phyloP scores from a whole-genome alignment of 2,113 vertebrate genomes.

The Apistogramma diplotaenia region DNA sequence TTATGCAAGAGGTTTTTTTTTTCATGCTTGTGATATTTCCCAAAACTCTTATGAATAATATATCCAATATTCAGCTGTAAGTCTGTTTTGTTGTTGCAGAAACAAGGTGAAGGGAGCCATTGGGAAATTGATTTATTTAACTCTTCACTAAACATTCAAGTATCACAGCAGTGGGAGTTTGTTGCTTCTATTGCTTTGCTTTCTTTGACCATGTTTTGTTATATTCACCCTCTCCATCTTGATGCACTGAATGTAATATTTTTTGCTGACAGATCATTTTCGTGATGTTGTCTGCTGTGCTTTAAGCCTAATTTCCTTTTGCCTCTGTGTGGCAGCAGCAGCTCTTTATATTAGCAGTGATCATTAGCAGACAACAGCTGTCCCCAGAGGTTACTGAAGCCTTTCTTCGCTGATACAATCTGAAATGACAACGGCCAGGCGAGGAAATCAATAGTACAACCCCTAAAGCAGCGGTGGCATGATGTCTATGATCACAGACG shows the following conservation, averaged over 20 bases:
- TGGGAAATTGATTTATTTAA: neutral
- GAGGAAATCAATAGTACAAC: slow-evolving; percentile 50
- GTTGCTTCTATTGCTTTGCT: neutral
- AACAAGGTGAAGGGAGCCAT: neutral
- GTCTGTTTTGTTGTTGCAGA: neutral
- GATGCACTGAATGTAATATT: neutral
- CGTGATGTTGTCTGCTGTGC: neutral
- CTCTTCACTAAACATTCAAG: neutral
- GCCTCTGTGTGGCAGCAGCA: neutral
- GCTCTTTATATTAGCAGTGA: slow-evolving; percentile 24
- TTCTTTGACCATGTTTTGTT: fast-evolving
- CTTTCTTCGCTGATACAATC: slow-evolving; percentile 24
- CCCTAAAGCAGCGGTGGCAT: slow-evolving; percentile 17
- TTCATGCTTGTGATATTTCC: slow-evolving; percentile 1
- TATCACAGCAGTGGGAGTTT: neutral
- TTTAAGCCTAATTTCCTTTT: neutral
- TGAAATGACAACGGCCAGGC: slow-evolving; percentile 23
- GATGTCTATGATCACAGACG: slow-evolving; percentile 33
- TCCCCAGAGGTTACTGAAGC: slow-evolving; percentile 24
- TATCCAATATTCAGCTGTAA: neutral
- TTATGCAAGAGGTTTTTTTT: slow-evolving; percentile 10
- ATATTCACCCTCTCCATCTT: neutral
- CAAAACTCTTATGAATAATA: neutral
- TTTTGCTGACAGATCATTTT: neutral
- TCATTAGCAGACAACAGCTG: slow-evolving; percentile 29